Base-by-base conservation (phyloP, 1,140 invertebrate species). In the Lordiphosa collinella region DNA sequence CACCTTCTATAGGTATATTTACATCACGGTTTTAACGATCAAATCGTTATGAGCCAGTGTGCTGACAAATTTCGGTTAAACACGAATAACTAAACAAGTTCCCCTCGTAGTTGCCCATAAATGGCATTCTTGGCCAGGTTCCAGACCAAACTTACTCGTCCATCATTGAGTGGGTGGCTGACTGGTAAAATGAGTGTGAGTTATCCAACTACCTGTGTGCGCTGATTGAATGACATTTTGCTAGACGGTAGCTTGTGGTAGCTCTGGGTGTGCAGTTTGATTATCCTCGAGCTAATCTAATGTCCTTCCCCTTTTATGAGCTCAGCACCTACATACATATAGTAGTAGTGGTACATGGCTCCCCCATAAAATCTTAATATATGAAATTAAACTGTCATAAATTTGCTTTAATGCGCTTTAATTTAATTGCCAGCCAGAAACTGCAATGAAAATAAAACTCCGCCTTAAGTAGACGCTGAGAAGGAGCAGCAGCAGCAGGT, bases 311-410 rank as follows among this genome's bases (percentile, higher is more conserved):
- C 14, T 66, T 65, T 65, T 58, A 67, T 67, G 63, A 14, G 13
- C 36, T 2, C 16, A 8, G 25, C 32, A 48, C 41, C 41, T 44
- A 40, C 40, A 57, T 32, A 18, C 2, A 18, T n/a, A 57, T 63
- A 47, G 50, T 47, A 59, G 56, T 69, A 50, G 64, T 65, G 49
- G 38, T 55, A 46, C 61, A 22, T 11, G 10, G 9, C 13, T 12
- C 32, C 12, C 16, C 41, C 38, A 71, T 86, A 74, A 86, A 86
- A 78, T 73, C 68, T 86, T 86, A 86, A 86, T 86, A 86, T 82
- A 82, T 82, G 75, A 79, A 86, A 86, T 86, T 70, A 86, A 86
- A 82, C 71, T 82, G 82, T 60, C 82, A 76, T 86, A 86, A 86
- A 86, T 86, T 86, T 67, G 62, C 72, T 68, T 86, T 86, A 86